phyloP scores from a whole-genome alignment of 2,797 vertebrate species.

The Melanotaenia parkinsoni region DNA sequence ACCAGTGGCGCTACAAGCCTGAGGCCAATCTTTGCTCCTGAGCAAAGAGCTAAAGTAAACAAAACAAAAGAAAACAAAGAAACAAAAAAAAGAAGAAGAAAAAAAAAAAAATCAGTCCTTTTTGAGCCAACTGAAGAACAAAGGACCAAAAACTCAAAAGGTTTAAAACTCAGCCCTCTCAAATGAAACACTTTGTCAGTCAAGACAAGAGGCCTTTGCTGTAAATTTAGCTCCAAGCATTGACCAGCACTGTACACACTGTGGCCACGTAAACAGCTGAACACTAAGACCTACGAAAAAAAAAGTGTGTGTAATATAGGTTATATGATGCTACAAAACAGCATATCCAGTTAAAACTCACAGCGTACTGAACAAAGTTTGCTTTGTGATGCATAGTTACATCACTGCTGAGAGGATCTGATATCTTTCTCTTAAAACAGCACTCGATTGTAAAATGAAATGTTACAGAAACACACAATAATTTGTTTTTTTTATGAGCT shows the following conservation, averaged over 20 bases:
- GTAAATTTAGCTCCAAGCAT: slow-evolving; percentile 8
- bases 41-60: neutral
- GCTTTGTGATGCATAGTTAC: neutral
- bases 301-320: slow-evolving; percentile 20
- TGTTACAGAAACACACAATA: neutral
- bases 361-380: slow-evolving; percentile 5
- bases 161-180: neutral
- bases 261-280: slow-evolving; percentile 38
- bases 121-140: neutral
- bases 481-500: neutral
- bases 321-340: slow-evolving; percentile 13
- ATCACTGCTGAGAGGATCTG: slow-evolving; percentile 18
- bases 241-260: slow-evolving; percentile 54
- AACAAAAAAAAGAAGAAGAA: neutral
- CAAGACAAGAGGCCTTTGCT: neutral
- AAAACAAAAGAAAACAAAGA: neutral
- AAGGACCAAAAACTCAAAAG: neutral
- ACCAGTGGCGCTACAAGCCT: neutral
- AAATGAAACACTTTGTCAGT: neutral
- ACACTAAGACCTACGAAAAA: slow-evolving; percentile 59
- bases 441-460: rapidly evolving
- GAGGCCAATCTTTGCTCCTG: neutral
- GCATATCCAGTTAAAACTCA: slow-evolving; percentile 6
- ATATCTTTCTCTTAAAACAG: slow-evolving; percentile 5
- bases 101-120: neutral